Conservation (phyloP, 2,888 invertebrate species). For the Papilio protenor region DNA sequence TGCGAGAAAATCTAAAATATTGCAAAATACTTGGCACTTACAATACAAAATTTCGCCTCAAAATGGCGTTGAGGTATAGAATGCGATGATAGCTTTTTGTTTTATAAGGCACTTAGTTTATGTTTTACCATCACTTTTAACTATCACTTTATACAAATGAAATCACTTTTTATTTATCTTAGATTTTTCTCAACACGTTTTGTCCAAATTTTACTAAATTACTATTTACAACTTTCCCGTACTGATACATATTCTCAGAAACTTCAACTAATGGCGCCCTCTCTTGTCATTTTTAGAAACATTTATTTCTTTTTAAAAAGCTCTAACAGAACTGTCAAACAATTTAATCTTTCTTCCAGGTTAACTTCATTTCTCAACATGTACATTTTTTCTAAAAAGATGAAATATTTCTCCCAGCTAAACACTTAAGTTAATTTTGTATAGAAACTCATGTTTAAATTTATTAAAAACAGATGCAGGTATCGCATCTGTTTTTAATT, state of each 20-base stretch:
- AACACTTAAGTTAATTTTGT: background rate
- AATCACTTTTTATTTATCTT: conserved; percentile 65
- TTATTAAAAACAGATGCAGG: too few species aligned
- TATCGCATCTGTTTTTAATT: too few species aligned
- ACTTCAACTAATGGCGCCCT: conserved; percentile 52
- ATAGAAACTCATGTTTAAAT: background rate
- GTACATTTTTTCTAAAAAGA: too few species aligned
- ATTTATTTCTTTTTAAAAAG: conserved; percentile 34
- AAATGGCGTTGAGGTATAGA: conserved; percentile 85
- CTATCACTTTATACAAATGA: conserved; percentile 67
- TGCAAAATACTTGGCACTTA: conserved; percentile 85
- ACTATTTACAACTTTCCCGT: conserved; percentile 83
- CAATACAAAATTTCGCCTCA: conserved; percentile 85
- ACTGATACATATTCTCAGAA: conserved; percentile 59
- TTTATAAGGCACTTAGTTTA: conserved; percentile 76
- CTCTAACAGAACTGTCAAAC: conserved; percentile 18
- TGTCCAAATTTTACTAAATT: conserved; percentile 67
- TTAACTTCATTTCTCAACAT: background rate
- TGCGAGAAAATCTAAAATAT: conserved; percentile 72
- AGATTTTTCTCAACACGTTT: conserved; percentile 57
- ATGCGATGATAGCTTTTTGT: conserved; percentile 84
- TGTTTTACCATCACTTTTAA: conserved; percentile 69
- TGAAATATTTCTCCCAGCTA: background rate
- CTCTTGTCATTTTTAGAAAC: conserved; percentile 44
- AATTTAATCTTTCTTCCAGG: conserved; percentile 30